These are phyloP conservation scores for Cygnus olor DNA, from an alignment of 2,797 vertebrate species.

Conservation along the genomic window DNA sequence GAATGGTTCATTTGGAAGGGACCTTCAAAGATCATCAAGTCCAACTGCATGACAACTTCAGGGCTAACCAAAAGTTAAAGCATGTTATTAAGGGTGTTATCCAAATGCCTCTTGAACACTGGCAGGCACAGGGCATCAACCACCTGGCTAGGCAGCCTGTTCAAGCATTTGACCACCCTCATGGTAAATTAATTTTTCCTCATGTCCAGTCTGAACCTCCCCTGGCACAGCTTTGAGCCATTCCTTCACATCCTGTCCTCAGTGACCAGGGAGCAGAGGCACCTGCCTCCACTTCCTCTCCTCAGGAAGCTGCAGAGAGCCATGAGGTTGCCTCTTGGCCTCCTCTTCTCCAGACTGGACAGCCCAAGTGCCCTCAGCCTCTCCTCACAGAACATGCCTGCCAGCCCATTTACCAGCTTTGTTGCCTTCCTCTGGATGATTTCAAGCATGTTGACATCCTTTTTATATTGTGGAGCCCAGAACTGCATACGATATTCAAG, in stretches of 20 bases:
- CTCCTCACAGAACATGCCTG: too few species aligned
- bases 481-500: too few species aligned
- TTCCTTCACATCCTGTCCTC: not conserved
- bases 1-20: not conserved
- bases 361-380: not conserved
- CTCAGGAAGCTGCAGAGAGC: not conserved
- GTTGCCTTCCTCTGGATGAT: too few species aligned
- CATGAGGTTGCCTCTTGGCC: not conserved
- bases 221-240: not conserved
- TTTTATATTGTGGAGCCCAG: too few species aligned
- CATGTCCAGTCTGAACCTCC: not conserved
- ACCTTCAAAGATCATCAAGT: not conserved
- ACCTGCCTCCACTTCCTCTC: not conserved
- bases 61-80: not conserved
- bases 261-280: not conserved
- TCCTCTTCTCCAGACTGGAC: not conserved
- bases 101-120: not conserved
- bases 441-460: too few species aligned
- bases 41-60: not conserved
- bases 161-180: not conserved
- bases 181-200: not conserved
- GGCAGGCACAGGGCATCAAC: not conserved
- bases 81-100: not conserved
- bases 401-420: too few species aligned
- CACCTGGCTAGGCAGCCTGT: not conserved